Percentiles rank a stretch among this genome's conserved stretches.
phyloP scores from a whole-genome alignment of 2,113 vertebrate genomes.

The Solenodon paradoxus region DNA sequence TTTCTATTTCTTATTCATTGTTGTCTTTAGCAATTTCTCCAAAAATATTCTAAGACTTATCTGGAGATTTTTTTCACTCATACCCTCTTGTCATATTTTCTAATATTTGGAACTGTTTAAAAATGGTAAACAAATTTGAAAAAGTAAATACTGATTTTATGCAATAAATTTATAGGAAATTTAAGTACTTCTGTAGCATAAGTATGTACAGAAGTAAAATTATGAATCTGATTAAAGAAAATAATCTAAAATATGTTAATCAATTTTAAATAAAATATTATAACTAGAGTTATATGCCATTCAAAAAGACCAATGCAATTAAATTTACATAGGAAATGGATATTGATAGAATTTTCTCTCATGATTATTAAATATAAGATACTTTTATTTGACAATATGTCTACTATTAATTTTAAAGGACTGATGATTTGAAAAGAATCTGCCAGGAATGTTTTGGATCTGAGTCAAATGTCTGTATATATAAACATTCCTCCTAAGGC shows the following conservation, averaged over 20 bases:
- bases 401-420: not conserved
- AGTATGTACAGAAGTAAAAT: not conserved
- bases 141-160: not conserved
- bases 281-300: not conserved
- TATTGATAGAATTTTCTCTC: not conserved
- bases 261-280: not conserved
- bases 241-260: not conserved
- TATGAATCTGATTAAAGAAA: not conserved
- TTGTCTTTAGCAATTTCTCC: not conserved
- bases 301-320: not conserved
- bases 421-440: not conserved
- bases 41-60: not conserved
- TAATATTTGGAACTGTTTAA: no score
- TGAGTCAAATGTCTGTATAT: not conserved
- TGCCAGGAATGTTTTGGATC: not conserved
- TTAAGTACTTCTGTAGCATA: not conserved
- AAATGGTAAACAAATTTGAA: not conserved
- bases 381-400: not conserved
- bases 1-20: not conserved
- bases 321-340: not conserved
- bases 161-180: not conserved
- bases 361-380: not conserved
- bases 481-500: not conserved
- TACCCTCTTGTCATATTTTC: not conserved
- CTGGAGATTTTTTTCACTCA: not conserved